A percentile compares a stretch with the other conserved stretches of the same genome.
These are phyloP conservation scores for Podotricha telesiphe DNA, from an alignment of 2,888 invertebrate genomes.

Conservation along the genomic window DNA sequence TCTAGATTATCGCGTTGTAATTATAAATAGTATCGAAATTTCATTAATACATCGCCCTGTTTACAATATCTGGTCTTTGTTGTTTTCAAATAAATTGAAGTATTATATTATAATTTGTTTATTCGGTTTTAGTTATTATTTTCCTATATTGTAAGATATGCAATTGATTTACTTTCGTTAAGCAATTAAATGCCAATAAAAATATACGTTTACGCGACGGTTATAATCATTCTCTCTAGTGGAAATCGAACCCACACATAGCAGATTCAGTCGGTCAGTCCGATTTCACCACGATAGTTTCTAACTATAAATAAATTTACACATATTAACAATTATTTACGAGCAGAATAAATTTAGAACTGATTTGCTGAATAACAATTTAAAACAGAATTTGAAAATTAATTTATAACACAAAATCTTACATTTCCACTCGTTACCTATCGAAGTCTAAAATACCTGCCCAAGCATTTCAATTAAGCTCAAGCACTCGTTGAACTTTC, in stretches of 20 bases:
- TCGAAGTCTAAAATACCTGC: background rate
- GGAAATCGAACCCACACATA: no score
- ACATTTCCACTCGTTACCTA: background rate
- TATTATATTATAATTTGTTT: no score
- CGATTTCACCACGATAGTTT: no score
- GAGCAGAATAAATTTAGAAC: background rate
- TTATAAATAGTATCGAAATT: background rate
- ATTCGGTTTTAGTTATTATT: no score
- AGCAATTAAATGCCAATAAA: no score
- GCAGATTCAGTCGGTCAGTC: no score
- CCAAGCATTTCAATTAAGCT: constrained; percentile 1
- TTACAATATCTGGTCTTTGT: background rate
- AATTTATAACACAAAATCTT: background rate
- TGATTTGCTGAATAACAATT: background rate
- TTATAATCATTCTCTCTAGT: no score
- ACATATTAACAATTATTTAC: no score
- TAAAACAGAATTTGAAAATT: background rate
- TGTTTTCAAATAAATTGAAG: background rate
- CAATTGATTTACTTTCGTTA: no score
- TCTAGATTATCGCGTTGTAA: background rate
- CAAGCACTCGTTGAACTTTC: background rate
- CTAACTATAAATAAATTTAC: no score
- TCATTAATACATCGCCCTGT: background rate
- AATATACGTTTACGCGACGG: no score
- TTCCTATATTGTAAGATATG: no score